These are phyloP conservation scores for Alouatta palliata DNA, from an alignment of 2,113 vertebrate species.

Conservation along the genomic window DNA sequence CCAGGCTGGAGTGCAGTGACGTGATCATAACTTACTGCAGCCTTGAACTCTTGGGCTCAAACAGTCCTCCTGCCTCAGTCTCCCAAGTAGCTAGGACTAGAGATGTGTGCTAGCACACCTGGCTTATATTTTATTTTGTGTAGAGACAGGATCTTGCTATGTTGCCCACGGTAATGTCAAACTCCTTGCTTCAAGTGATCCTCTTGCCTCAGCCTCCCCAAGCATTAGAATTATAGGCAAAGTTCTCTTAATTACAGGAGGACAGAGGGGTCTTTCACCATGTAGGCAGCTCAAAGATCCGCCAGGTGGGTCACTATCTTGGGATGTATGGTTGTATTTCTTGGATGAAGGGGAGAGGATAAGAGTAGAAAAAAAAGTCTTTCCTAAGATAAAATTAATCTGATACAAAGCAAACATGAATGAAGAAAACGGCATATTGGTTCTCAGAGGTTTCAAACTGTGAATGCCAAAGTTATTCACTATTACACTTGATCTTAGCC, in stretches of 20 bases:
- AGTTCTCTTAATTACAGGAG: constrained; percentile 79
- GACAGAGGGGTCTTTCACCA: constrained; percentile 68
- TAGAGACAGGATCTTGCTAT: not conserved
- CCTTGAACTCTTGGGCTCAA: not conserved
- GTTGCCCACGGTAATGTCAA: not conserved
- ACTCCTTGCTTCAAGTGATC: not conserved
- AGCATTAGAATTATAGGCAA: not conserved
- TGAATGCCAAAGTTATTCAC: not conserved
- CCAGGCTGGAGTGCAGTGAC: not conserved
- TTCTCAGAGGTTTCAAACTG: not conserved
- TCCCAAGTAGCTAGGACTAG: not conserved
- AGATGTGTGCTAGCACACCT: not conserved
- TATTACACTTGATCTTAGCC: too few relatives aligned
- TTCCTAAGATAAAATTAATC: not conserved
- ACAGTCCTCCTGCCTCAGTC: not conserved
- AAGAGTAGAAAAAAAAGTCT: not conserved
- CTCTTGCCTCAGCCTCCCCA: not conserved
- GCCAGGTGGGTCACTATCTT: not conserved
- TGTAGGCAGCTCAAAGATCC: not conserved
- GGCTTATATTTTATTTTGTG: not conserved
- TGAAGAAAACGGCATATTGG: not conserved
- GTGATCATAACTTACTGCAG: not conserved
- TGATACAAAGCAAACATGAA: not conserved
- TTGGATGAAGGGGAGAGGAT: not conserved
- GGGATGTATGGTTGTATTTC: not conserved